Percentiles rank a stretch among this genome's conserved stretches.
Evolutionary conservation across 2,797 vertebrate genomes (phyloP).

Genomic region (Mormyrops attenuatus): DNA sequence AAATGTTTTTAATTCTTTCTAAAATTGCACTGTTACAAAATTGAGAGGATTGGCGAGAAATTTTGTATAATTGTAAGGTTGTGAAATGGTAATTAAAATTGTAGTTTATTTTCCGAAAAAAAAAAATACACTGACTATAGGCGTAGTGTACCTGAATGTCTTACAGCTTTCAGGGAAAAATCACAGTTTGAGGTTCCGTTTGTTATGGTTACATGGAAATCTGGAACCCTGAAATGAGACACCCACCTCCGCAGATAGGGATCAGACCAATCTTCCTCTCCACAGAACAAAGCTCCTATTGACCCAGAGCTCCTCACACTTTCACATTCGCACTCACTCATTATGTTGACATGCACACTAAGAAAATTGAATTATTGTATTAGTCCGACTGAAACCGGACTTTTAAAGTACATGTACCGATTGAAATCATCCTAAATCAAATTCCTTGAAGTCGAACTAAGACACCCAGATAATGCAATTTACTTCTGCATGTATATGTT

Average conservation of each 20-base stretch:
- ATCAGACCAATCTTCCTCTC: background rate
- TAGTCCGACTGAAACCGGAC: background rate
- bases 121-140: background rate
- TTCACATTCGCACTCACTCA: background rate
- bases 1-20: background rate
- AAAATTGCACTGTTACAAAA: background rate
- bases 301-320: background rate
- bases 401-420: background rate
- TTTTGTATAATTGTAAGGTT: background rate
- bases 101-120: background rate
- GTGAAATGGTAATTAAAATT: background rate
- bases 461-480: background rate
- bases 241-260: background rate
- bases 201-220: background rate
- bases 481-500: background rate
- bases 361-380: background rate
- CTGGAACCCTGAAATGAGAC: background rate
- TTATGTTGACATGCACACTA: background rate
- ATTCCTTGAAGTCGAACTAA: background rate
- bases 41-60: background rate
- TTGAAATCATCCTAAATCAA: background rate
- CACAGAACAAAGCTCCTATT: background rate
- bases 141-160: background rate
- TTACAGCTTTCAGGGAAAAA: background rate
- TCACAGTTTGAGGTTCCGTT: background rate